Evolutionary conservation across 1,140 invertebrate species (phyloP).

Genomic region (Drosophila lacteicornis): DNA sequence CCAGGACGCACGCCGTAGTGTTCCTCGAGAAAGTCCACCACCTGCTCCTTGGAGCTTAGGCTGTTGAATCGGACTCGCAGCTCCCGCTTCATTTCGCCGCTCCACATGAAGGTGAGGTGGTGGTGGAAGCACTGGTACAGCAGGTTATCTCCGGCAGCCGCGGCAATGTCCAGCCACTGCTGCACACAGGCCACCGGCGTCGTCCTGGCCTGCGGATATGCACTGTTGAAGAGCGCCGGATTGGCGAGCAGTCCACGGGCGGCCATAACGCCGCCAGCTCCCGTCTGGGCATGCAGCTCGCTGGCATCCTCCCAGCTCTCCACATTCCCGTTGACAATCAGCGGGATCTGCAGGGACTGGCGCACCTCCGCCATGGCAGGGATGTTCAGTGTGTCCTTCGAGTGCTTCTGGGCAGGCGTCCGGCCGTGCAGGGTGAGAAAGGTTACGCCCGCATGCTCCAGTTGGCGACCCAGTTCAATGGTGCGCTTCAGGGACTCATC

Average conservation of each 20-base stretch:
- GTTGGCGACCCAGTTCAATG: conserved; percentile 88
- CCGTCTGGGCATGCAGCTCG: conserved; percentile 88
- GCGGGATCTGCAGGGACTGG: conserved; percentile 89
- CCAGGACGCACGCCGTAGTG: conserved; percentile 57
- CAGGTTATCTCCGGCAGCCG: conserved; percentile 85
- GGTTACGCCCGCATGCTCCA: conserved; percentile 93
- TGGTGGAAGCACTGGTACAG: conserved; percentile 95
- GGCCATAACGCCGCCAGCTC: conserved; percentile 94
- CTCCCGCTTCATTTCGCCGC: conserved; percentile 90
- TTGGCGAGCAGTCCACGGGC: conserved; percentile 96
- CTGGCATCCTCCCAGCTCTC: conserved; percentile 90
- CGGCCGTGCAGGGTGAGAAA: conserved; percentile 96
- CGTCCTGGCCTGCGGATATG: conserved; percentile 88
- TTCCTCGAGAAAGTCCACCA: conserved; percentile 89
- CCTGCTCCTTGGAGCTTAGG: conserved; percentile 88
- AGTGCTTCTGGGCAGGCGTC: conserved; percentile 92
- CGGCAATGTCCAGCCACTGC: conserved; percentile 93
- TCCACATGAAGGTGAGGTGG: conserved; percentile 97
- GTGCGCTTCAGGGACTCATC: conserved; percentile 80
- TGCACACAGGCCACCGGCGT: conserved; percentile 93
- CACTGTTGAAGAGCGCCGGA: conserved; percentile 91
- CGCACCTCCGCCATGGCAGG: conserved; percentile 91
- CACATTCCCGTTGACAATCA: conserved; percentile 97
- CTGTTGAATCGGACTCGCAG: conserved; percentile 92
- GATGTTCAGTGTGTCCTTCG: conserved; percentile 90